Evolutionary conservation across 2,113 vertebrate genomes (phyloP), one percentile per base, ranked within the genome.

Genomic region (Boleophthalmus pectinirostris): DNA sequence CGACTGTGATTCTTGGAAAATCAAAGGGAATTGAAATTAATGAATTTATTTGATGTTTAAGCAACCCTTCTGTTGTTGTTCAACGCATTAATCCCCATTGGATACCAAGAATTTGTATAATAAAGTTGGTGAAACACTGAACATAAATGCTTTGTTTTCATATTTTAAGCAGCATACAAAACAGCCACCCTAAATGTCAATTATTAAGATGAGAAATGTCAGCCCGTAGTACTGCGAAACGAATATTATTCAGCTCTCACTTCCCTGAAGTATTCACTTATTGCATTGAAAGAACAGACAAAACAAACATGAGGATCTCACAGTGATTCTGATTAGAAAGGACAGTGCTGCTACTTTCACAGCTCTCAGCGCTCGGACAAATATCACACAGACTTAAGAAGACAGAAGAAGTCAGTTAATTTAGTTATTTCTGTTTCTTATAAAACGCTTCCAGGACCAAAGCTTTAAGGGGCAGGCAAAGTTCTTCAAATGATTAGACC

Each of bases 31-130:
- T 73, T 78, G 58, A 74, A 80, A 82, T 66, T 83, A 70, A 88
- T 79, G 73, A 69, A 88, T 89, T 86, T 85, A 82, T 84, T 91
- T 90, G 74, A 78, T 88, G 83, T 85, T 33, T 53, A 85, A 85
- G 66, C 10, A 51, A 77, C 71, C 69, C 72, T 88, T 86, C 85
- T 86, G 69, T 86, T 88, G 82, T 87, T 89, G 54, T 85, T 87
- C 49, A 82, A 82, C 83, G 72, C 88, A 90, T 89, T 77, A 78
- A 87, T 76, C 85, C 86, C 61, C 89, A 89, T 90, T 89, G 85
- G 83, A 89, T 90, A 90, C 86, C 88, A 87, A 88, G 79, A 84
- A 91, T 93, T 94, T 94, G 93, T 92, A 92, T 84, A 93, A 92
- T 93, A 93, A 93, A 92, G 90, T 91, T 91, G 86, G 78, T 93